Base-by-base conservation (phyloP, 2,113 vertebrate species). In the Anas platyrhynchos region DNA sequence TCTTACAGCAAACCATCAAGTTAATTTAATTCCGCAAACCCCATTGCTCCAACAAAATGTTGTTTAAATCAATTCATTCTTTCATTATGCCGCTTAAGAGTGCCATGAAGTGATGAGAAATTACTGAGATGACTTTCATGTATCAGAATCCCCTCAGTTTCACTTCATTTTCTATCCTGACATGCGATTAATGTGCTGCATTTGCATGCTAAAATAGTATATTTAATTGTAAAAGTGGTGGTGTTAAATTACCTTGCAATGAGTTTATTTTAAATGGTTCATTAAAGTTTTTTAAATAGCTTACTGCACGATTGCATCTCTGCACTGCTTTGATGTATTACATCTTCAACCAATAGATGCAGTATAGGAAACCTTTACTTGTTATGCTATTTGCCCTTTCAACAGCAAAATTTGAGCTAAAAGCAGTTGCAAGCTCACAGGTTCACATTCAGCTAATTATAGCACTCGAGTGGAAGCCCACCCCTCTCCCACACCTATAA, bases 11-110 rank as follows among this genome's bases (percentile, higher is more conserved):
- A 98, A 94, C 95, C 71, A 95, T 97, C 95, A 96, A 97, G 89
- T 97, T 98, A 98, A 98, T 98, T 98, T 97, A 98, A 97, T 98
- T 98, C 93, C 96, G 95, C 89, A 97, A 97, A 98, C 94, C 95
- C 95, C 97, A 97, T 82, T 96, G 96, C 96, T 97, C 86, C 93
- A 93, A 94, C 92, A 95, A 97, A 98, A 98, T 90, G 92, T 95
- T 98, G 96, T 97, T 98, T 97, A 98, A 98, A 97, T 97, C 96
- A 98, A 98, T 98, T 98, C 97, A 93, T 96, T 97, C 97, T 97
- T 97, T 98, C 97, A 98, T 98, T 98, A 98, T 9, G 36, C 91
- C 4, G 38, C 92, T 97, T 97, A 96, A 96, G 93, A 97, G 91
- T 72, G 75, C 91, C 77, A 36, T 86, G 96, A 97, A 97, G 97